phyloP scores from a whole-genome alignment of 2,888 invertebrate species.

The Harpalus rubripes region DNA sequence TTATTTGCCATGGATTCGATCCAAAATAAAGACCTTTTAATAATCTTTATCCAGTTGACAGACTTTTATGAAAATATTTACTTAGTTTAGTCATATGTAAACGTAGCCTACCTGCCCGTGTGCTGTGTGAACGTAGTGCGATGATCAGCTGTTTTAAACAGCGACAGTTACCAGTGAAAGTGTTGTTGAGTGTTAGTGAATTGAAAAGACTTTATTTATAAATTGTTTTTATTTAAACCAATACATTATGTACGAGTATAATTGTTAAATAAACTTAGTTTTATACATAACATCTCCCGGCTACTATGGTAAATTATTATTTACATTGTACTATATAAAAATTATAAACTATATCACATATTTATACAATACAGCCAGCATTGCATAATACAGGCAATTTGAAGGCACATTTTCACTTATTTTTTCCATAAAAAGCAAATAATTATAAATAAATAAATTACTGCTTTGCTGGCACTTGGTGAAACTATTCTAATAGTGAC shows the following conservation, averaged over 20 bases:
- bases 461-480: conserved; percentile 32
- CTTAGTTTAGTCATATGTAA: background rate
- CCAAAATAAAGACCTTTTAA: conserved; percentile 72
- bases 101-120: background rate
- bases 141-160: background rate
- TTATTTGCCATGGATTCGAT: conserved; percentile 90
- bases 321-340: conserved; percentile 50
- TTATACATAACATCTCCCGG: conserved; percentile 19
- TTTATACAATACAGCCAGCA: conserved; percentile 36
- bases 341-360: conserved; percentile 42
- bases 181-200: conserved; percentile 26
- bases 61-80: background rate
- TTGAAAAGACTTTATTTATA: conserved; percentile 38
- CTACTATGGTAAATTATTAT: conserved; percentile 6
- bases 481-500: conserved; percentile 32
- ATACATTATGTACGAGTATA: conserved; percentile 36
- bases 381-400: conserved; percentile 42
- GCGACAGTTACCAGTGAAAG: conserved; percentile 32
- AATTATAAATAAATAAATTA: conserved; percentile 46
- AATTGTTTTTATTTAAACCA: conserved; percentile 39
- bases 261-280: conserved; percentile 24
- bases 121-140: background rate
- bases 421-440: conserved; percentile 4
- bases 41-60: conserved; percentile 14
- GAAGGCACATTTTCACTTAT: conserved; percentile 33